Percentiles rank a stretch among this genome's conserved stretches.
phyloP scores from a whole-genome alignment of 1,140 invertebrate genomes.

The Scaptomyza graminum region DNA sequence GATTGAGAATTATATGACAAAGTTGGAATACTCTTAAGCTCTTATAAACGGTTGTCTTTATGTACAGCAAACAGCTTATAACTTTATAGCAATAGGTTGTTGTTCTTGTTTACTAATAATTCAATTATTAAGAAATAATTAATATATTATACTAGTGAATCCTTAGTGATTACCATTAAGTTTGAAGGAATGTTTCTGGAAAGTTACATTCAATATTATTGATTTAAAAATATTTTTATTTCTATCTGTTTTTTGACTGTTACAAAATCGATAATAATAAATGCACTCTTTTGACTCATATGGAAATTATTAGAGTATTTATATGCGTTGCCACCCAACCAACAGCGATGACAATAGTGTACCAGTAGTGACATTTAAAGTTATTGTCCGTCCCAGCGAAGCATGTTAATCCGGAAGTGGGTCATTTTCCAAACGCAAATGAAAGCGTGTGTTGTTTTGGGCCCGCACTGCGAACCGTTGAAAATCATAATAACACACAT shows the following conservation, averaged over 20 bases:
- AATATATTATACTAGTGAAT: no score
- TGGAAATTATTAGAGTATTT: conserved; percentile 10
- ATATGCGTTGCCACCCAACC: background rate
- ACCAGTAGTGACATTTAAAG: conserved; percentile 64
- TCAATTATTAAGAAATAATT: no score
- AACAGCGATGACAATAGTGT: conserved; percentile 14
- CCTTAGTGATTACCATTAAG: no score
- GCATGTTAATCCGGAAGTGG: conserved; percentile 77
- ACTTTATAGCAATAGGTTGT: no score
- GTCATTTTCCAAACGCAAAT: conserved; percentile 78
- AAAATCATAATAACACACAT: conserved; percentile 59
- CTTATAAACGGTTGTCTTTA: background rate
- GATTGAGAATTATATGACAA: conserved; percentile 26
- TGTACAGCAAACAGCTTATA: background rate
- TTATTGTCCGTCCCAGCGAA: conserved; percentile 34
- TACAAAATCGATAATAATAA: background rate
- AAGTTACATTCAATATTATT: no score
- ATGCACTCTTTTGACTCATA: background rate
- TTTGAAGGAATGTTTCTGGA: no score
- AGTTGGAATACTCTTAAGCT: background rate
- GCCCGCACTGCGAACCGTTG: conserved; percentile 46
- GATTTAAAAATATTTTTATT: background rate
- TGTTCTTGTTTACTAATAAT: no score
- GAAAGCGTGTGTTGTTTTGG: conserved; percentile 57
- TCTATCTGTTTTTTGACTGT: background rate